Base-by-base conservation (phyloP, 1,140 invertebrate genomes). In the Cotesia chilonis region DNA sequence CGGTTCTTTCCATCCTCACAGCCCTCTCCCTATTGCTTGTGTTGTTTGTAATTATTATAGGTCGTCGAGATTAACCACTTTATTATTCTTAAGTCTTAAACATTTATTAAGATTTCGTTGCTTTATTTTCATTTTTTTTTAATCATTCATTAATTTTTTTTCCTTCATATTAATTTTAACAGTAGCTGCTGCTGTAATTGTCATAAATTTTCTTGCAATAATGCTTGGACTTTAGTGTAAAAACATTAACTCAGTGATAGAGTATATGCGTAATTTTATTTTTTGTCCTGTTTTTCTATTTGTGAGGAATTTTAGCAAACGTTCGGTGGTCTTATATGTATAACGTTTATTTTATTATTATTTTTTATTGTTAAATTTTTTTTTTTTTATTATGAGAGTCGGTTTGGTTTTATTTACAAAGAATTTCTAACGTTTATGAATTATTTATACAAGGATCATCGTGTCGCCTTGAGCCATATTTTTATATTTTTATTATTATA, bases 361-460 rank as follows among this genome's bases (percentile, higher is more conserved):
- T 67, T 54, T 67, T 54, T 9, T 51, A 67, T 35, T 68, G 76
- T 81, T 77, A 80, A 81, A 78, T 79, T 75, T 81, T 77, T 14
- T 77, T 14, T 14, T 17, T 77, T 47, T 65, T 72, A 64, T 71
- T 75, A 67, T 6, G 41, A 47, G 41, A 47, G 6, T 47, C 41
- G 41, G 41, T 61, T 68, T 81, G 41, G 41, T 61, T 68, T 81
- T 82, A 85, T 85, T 77, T 85, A 85, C 83, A 85, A 83, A 81
- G 81, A 84, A 85, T 83, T 83, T 85, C 83, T 83, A 84, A 85
- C 81, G 83, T 80, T 67, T 68, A 54, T 28, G 41, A 60, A 57
- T 75, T 75, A 76, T 81, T 83, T 83, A 81, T 80, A 81, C 80
- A 82, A 76, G 76, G 71, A 79, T 81, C 77, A 73, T 68, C 71